Conservation (phyloP, 2,888 invertebrate species). For the Cheilosia impressa region DNA sequence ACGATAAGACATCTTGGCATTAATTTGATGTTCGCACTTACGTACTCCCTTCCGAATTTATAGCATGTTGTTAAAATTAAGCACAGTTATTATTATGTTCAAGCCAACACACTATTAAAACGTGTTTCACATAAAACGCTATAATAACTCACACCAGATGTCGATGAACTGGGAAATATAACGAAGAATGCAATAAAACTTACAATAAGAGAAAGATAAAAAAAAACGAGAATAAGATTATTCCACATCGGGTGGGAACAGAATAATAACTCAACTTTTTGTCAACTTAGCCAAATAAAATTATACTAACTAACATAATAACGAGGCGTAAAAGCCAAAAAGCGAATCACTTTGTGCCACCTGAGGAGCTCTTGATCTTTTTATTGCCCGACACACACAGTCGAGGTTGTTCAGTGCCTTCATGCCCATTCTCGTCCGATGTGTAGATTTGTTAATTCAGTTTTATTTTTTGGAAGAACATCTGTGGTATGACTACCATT, state of each 20-base stretch:
- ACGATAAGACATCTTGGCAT: background rate
- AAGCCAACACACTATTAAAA: constrained; percentile 65
- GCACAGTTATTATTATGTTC: constrained; percentile 66
- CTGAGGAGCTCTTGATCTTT: constrained; percentile 40
- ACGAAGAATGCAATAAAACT: constrained; percentile 65
- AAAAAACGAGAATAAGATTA: constrained; percentile 24
- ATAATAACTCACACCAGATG: constrained; percentile 68
- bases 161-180: constrained; percentile 74
- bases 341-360: constrained; percentile 37
- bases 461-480: constrained; percentile 19
- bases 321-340: constrained; percentile 16
- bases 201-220: constrained; percentile 41
- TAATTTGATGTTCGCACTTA: background rate
- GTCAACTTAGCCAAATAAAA: constrained; percentile 46
- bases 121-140: constrained; percentile 69
- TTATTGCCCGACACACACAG: constrained; percentile 19
- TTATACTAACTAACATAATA: constrained; percentile 50
- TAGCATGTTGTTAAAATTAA: constrained; percentile 48
- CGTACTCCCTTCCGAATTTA: background rate
- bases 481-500: background rate
- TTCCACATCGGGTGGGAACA: constrained; percentile 39
- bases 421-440: constrained; percentile 2
- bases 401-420: constrained; percentile 1
- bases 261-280: constrained; percentile 38
- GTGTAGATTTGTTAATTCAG: constrained; percentile 1